Evolutionary conservation across 2,113 vertebrate genomes (phyloP).

Genomic region (Cairina moschata): DNA sequence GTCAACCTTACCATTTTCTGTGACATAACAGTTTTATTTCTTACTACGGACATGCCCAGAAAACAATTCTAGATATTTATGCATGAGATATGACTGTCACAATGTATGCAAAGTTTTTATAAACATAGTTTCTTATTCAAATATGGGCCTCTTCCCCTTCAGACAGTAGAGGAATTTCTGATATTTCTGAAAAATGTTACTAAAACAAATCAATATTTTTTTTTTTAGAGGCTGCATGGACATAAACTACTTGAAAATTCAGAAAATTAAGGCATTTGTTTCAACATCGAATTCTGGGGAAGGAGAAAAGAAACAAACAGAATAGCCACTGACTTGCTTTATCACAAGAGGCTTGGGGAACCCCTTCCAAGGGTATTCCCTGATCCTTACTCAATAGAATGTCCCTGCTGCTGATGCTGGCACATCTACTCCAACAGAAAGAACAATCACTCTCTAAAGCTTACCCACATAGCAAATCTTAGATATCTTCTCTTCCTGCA

Average conservation of each 20-base stretch:
- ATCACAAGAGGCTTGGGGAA: not conserved
- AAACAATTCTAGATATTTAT: not conserved
- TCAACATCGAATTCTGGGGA: not conserved
- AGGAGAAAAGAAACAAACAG: constrained; percentile 31
- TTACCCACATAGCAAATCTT: not conserved
- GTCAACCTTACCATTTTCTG: not conserved
- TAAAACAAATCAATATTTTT: not conserved
- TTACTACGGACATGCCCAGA: not conserved
- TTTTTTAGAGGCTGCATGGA: not conserved
- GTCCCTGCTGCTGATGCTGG: constrained; percentile 9
- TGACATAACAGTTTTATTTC: not conserved
- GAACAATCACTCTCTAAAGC: not conserved
- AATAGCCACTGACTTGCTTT: not conserved
- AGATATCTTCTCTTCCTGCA: not conserved
- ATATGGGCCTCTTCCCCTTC: not conserved
- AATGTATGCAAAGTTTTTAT: not conserved
- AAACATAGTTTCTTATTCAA: not conserved
- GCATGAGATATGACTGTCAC: not conserved
- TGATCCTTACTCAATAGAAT: not conserved
- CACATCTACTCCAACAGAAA: not conserved
- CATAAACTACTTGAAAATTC: not conserved
- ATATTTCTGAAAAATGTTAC: not conserved
- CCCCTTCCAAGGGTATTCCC: constrained; percentile 3
- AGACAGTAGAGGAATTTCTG: not conserved
- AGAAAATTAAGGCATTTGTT: not conserved